Percentiles rank a stretch among this genome's conserved stretches.
phyloP scores from a whole-genome alignment of 2,797 vertebrate species.

The Pelobates cultripes region DNA sequence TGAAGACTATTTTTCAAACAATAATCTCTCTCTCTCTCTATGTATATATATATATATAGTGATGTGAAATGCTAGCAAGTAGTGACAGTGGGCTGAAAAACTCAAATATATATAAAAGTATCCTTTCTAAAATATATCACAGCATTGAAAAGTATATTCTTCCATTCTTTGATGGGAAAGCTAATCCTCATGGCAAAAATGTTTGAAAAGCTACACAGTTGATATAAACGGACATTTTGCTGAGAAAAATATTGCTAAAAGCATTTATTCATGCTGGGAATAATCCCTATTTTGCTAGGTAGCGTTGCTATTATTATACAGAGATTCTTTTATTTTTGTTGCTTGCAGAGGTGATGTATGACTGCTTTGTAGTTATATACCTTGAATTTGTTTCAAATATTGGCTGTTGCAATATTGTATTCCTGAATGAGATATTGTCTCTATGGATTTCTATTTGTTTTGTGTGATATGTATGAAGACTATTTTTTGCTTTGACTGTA shows the following conservation, averaged over 20 bases:
- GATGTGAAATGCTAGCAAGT: neutral
- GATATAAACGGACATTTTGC: neutral
- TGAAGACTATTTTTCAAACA: neutral
- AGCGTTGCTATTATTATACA: neutral
- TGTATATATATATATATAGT: too few relatives aligned
- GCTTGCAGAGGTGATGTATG: neutral
- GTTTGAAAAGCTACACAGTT: neutral
- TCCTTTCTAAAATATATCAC: neutral
- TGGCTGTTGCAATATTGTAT: neutral
- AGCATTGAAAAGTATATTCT: neutral
- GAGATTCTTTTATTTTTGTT: neutral
- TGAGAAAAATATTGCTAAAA: neutral
- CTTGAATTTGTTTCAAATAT: neutral
- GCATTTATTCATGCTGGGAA: constrained; percentile 7
- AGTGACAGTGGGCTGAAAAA: neutral
- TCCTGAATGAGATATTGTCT: neutral
- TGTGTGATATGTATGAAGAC: neutral
- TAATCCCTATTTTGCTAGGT: constrained; percentile 1
- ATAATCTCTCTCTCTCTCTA: neutral
- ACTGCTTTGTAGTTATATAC: neutral
- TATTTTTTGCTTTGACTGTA: neutral
- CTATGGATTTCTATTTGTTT: neutral
- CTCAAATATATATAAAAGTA: neutral
- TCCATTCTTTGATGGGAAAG: neutral
- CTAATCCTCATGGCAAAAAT: neutral